Evolutionary conservation across 2,888 invertebrate species (phyloP).

Genomic region (Apodemia mormo): DNA sequence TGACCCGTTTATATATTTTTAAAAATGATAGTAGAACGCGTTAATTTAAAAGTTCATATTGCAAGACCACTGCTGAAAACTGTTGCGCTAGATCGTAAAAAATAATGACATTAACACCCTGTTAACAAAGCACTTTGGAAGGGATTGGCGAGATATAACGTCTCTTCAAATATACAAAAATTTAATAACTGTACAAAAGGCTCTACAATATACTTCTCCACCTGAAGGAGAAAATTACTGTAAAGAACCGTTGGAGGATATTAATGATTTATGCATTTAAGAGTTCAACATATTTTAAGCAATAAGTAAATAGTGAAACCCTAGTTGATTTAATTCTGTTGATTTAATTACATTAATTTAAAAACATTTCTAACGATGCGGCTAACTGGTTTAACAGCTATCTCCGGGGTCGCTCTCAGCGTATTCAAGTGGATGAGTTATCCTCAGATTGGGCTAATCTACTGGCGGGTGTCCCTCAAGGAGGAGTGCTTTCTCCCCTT

Average conservation of each 20-base stretch:
- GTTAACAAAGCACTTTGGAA: slow-evolving; percentile 4
- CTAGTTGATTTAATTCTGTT: neutral
- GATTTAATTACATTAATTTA: too few relatives aligned
- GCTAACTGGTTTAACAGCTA: too few relatives aligned
- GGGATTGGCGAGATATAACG: neutral
- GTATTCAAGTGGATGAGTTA: too few relatives aligned
- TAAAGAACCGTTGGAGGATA: neutral
- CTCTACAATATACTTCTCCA: neutral
- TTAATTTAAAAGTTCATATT: too few relatives aligned
- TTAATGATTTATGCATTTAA: neutral
- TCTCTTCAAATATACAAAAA: neutral
- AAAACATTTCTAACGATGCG: too few relatives aligned
- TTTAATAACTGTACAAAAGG: neutral
- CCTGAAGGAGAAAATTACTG: neutral
- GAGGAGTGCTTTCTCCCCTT: too few relatives aligned
- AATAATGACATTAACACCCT: neutral
- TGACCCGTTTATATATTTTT: too few relatives aligned
- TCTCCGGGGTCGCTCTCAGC: too few relatives aligned
- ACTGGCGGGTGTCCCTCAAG: too few relatives aligned
- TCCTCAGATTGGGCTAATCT: too few relatives aligned
- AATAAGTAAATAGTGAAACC: neutral
- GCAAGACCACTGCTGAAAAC: neutral
- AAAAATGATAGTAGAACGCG: too few relatives aligned
- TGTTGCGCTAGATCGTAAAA: neutral
- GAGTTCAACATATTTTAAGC: neutral